These are phyloP conservation scores for Lepidiolamprologus cunningtoni DNA, from an alignment of 2,113 vertebrate species.

Conservation along the genomic window DNA sequence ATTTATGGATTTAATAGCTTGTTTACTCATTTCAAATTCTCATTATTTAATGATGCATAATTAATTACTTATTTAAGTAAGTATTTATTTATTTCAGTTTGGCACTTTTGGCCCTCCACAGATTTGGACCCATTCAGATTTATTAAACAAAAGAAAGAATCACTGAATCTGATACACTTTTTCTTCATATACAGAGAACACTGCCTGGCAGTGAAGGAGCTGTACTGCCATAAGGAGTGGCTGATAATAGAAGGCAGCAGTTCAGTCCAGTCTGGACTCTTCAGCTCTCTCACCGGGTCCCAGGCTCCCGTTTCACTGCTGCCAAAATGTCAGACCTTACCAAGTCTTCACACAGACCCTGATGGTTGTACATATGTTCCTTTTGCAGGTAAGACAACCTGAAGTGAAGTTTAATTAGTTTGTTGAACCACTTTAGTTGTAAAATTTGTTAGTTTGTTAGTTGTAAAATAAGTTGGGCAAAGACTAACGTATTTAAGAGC, in stretches of 20 bases:
- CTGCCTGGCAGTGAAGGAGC: slow-evolving; percentile 90
- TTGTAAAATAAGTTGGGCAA: not conserved
- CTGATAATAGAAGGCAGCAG: slow-evolving; percentile 73
- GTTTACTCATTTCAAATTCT: not conserved
- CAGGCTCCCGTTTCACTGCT: slow-evolving; percentile 63
- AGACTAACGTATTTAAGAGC: not conserved
- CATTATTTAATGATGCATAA: not conserved
- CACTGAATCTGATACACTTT: not conserved
- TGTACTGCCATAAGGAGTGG: slow-evolving; percentile 94
- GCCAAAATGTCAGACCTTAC: slow-evolving; percentile 81
- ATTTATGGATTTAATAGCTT: not conserved
- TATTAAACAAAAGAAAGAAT: not conserved
- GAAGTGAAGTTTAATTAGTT: not conserved
- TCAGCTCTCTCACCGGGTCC: slow-evolving; percentile 61
- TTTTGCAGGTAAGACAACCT: slow-evolving; percentile 79
- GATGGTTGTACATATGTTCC: slow-evolving; percentile 77
- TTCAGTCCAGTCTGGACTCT: slow-evolving; percentile 14
- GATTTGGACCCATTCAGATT: not conserved
- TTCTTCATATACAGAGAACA: slow-evolving; percentile 76
- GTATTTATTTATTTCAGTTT: not conserved
- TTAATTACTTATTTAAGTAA: not conserved
- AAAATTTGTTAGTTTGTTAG: not conserved
- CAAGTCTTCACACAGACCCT: slow-evolving; percentile 77
- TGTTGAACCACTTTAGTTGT: not conserved
- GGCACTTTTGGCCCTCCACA: not conserved